A percentile compares a stretch with the other conserved stretches of the same genome.
These are phyloP conservation scores for Pyrrhosoma nymphula DNA, from an alignment of 2,888 invertebrate species.

Conservation along the genomic window DNA sequence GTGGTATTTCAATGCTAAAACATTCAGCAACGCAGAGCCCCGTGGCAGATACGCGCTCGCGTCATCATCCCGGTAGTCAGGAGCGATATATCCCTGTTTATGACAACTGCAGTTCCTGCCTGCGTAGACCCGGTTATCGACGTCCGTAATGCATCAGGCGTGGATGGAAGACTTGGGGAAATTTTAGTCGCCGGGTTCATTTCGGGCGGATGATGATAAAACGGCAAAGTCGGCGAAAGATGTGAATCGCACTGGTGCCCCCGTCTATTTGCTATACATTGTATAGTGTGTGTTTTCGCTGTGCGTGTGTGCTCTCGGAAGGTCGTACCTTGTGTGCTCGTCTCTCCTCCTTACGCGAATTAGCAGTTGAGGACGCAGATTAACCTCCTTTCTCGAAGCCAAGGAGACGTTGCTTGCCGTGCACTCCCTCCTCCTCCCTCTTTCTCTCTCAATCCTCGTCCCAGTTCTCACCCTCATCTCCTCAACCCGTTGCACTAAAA, in stretches of 20 bases:
- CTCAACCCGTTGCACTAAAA: background rate
- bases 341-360: slow-evolving; percentile 36
- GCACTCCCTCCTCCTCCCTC: background rate
- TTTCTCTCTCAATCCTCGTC: background rate
- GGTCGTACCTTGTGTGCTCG: background rate
- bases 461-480: background rate
- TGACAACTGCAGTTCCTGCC: background rate
- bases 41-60: background rate
- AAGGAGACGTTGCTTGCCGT: background rate
- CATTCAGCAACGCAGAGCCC: background rate
- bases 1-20: background rate
- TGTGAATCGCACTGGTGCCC: background rate
- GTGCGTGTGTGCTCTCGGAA: background rate
- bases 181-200: slow-evolving; percentile 46
- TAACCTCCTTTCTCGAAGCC: slow-evolving; percentile 55
- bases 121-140: background rate
- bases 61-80: background rate
- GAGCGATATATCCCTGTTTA: background rate
- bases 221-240: background rate
- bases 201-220: background rate
- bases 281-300: background rate
- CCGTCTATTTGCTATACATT: background rate
- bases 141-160: slow-evolving; percentile 16
- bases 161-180: slow-evolving; percentile 20
- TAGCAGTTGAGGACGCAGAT: slow-evolving; percentile 50